Base-by-base conservation (phyloP, 2,113 vertebrate species). In the Saccopteryx leptura region DNA sequence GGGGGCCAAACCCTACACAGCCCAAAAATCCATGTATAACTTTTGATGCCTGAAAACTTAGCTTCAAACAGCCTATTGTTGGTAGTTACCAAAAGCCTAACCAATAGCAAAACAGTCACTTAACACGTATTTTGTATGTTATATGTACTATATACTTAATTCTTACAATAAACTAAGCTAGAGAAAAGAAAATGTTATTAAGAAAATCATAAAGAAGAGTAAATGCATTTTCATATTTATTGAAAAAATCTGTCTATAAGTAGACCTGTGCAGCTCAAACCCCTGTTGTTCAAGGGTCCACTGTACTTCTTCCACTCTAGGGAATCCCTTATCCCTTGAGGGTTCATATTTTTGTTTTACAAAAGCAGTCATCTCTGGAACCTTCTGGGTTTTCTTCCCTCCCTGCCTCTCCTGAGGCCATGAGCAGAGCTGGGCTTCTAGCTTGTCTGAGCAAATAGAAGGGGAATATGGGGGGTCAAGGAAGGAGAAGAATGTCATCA, bases 391-490 rank as follows among this genome's bases (percentile, higher is more conserved):
- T 54, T 79, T 50, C 58, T 68, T 54, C 50, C 76, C 28, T 17
- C 9, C 8, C 33, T 13, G 0, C 39, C 39, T 91, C 26, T 19
- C 23, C 4, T 6, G 33, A 63, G 72, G 12, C 19, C 24, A 26
- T 4, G 17, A 61, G n/a, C 14, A 2, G 5, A 4, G 3, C 24
- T 9, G 54, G 24, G 19, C n/a, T 79, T 50, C 26, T 65, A 15
- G 54, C 7, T n/a, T 63, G 65, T 19, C 52, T 54, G 48, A 10
- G 3, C 17, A 9, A 7, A 61, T 12, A 18, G 19, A 54, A 75
- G 28, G 21, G 5, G 9, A 8, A 26, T 1, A 9, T 6, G 17
- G 13, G 14, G 14, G 10, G 4, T 4, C 12, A 6, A 18, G 5
- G 18, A 18, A n/a, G 46, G 9, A 48, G 65, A 3, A 18, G 9